Evolutionary conservation across 2,113 vertebrate species (phyloP), one percentile per base, ranked within the genome.

Genomic region (Marmota monax): DNA sequence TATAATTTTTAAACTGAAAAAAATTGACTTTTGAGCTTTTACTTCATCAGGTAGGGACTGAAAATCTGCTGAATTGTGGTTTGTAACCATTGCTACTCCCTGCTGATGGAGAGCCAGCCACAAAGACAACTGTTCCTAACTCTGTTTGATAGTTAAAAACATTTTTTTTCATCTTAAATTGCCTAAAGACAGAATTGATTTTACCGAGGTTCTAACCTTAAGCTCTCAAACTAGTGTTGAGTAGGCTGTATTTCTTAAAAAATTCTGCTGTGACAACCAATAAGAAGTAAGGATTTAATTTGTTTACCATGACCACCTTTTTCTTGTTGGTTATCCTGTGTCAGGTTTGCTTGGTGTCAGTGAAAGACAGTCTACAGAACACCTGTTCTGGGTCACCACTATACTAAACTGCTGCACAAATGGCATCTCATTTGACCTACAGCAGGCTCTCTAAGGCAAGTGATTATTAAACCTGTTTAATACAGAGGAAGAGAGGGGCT

Each of bases 61-160:
- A 61, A 61, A 9, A 56, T 16, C 18, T 74, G 17, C 56, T 56
- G 45, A 25, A 27, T 22, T 92, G 70, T 56, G 90, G 77, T 90
- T 96, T 95, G 77, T 90, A 67, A 74, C 32, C n/a, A 2, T 51
- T 56, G 70, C 83, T 39, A 13, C 90, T 92, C 88, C 48, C 78
- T 83, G 65, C 86, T 69, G 53, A 27, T 69, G 48, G 63, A 34
- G 63, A 90, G 37, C 65, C 88, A 80, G 48, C 76, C 70, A 34
- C 77, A 56, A 14, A 25, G 65, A 45, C 83, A 90, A 20, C 42
- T 86, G 63, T 78, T 85, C 32, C 5, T 39, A 67, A 63, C 48
- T 51, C 48, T 51, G 48, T 72, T 20, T 70, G 67, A 42, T 22
- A 27, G 63, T 23, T 42, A n/a, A 9, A 61, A 53, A 17, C 70